Conservation (phyloP, 2,113 vertebrate genomes). For the Silurus asotus region DNA sequence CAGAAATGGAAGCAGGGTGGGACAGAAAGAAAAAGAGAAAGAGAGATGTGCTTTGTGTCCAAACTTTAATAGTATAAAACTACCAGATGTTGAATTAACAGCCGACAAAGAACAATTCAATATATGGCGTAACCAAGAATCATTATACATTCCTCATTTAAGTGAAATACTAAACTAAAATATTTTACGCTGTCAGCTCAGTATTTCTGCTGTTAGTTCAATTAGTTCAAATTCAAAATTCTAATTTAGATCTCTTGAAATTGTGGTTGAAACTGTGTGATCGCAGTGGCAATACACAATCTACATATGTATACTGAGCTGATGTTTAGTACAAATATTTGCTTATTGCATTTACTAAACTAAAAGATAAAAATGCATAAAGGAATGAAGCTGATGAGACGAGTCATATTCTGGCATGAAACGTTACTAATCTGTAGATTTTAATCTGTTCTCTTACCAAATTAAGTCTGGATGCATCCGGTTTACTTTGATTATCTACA, state of each 20-base stretch:
- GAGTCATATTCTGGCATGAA: no score
- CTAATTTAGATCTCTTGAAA: no score
- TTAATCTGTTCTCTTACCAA: no score
- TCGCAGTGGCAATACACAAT: no score
- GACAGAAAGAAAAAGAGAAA: not conserved
- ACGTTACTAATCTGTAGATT: no score
- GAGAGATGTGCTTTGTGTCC: not conserved
- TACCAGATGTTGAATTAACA: no score
- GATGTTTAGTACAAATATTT: not conserved
- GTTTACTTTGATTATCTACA: not conserved
- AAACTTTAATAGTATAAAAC: not conserved
- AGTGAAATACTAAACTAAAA: not conserved
- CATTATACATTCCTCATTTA: not conserved
- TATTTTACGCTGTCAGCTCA: not conserved
- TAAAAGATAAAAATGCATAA: no score
- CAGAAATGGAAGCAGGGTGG: no score
- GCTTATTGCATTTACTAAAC: not conserved
- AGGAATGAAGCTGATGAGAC: not conserved
- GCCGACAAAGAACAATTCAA: no score
- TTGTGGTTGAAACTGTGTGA: no score
- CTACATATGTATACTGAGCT: no score
- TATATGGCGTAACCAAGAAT: not conserved
- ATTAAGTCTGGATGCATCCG: not conserved
- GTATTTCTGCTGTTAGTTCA: not conserved
- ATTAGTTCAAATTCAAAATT: not conserved